Conservation (phyloP, 2,888 invertebrate genomes). For the Hirudinaria manillensis region DNA sequence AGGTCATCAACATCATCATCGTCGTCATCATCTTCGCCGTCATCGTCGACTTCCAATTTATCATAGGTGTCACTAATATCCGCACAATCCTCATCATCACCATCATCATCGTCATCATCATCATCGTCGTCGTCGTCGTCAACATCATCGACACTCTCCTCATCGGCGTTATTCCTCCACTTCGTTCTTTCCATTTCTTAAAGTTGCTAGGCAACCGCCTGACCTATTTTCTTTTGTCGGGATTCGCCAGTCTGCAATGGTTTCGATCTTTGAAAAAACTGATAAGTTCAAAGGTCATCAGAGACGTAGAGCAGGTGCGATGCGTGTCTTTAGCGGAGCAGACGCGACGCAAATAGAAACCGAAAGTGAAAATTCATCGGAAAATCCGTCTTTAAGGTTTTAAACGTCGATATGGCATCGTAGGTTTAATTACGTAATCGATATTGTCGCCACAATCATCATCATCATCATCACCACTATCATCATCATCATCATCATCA, state of each 20-base stretch:
- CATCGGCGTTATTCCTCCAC: constrained; percentile 31
- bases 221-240: too few species aligned
- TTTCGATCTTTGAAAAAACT: not conserved
- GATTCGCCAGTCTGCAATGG: not conserved
- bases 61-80: too few species aligned
- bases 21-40: constrained; percentile 14
- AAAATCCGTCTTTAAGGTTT: not conserved
- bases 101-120: constrained; percentile 31
- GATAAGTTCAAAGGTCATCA: not conserved
- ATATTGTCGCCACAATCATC: constrained; percentile 1
- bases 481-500: constrained; percentile 27
- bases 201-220: too few species aligned
- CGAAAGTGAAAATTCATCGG: not conserved
- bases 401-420: not conserved
- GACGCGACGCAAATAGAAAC: not conserved
- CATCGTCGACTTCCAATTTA: too few species aligned
- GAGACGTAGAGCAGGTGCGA: not conserved
- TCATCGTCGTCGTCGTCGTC: constrained; percentile 32
- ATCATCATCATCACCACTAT: constrained; percentile 12
- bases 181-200: too few species aligned
- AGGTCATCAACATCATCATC: constrained; percentile 5
- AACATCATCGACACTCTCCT: constrained; percentile 31
- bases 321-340: not conserved
- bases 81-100: constrained; percentile 25
- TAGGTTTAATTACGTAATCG: not conserved